Percentiles rank a stretch among this genome's conserved stretches.
Conservation (phyloP, 2,113 vertebrate species). For the Chrysemys picta region DNA sequence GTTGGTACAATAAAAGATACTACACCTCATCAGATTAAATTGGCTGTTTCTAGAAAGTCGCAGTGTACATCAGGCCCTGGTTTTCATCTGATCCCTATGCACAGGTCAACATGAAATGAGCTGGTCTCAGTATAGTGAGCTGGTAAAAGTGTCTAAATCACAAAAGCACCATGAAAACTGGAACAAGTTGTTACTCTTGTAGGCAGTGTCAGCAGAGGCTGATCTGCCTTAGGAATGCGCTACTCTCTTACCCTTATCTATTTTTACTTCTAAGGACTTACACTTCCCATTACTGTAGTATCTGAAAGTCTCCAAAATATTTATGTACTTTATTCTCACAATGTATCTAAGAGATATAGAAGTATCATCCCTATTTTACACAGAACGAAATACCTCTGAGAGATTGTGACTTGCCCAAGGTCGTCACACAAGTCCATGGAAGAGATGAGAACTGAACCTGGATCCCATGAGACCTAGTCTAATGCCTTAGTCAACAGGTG, state of each 20-base stretch:
- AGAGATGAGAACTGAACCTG: not conserved
- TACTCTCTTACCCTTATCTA: not conserved
- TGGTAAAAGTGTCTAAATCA: not conserved
- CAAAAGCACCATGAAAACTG: not conserved
- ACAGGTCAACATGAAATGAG: not conserved
- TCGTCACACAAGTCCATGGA: too few relatives aligned
- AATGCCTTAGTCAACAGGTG: not conserved
- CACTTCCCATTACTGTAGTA: not conserved
- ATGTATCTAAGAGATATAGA: not conserved
- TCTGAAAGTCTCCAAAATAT: not conserved
- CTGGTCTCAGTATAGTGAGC: not conserved
- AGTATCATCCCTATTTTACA: not conserved
- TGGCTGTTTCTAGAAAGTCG: not conserved
- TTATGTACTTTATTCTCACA: not conserved
- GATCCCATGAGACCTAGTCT: not conserved
- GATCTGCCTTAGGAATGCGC: not conserved
- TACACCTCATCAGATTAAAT: not conserved
- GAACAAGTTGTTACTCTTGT: not conserved
- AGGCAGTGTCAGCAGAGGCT: not conserved
- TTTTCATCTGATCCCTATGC: not conserved
- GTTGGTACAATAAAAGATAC: not conserved
- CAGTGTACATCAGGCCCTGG: not conserved
- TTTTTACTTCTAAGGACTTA: not conserved
- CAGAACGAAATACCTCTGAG: not conserved
- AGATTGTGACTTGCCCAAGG: not conserved